Conservation (phyloP, 2,888 invertebrate species). For the Byasa hedistus region DNA sequence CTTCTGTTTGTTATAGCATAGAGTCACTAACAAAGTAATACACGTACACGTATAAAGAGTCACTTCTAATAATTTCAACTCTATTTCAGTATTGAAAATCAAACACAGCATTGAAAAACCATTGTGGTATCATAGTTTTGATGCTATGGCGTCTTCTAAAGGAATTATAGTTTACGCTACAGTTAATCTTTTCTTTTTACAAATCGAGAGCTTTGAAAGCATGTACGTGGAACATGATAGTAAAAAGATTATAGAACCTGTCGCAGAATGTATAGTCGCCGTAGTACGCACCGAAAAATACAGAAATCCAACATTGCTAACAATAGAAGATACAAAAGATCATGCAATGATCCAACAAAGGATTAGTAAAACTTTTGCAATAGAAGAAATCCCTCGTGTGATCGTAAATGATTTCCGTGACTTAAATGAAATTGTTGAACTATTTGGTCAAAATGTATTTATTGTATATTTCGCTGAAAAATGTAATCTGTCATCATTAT, state of each 20-base stretch:
- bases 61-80: constrained; percentile 2
- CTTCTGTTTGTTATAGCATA: not conserved
- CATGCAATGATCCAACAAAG: not conserved
- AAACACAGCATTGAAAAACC: constrained; percentile 1
- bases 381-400: constrained; percentile 5
- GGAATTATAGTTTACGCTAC: not conserved
- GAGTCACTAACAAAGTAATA: not conserved
- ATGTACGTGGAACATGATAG: not conserved
- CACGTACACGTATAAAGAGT: not conserved
- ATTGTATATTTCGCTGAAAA: constrained; percentile 39
- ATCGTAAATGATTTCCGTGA: constrained; percentile 5
- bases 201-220: not conserved
- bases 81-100: not conserved
- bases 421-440: not conserved
- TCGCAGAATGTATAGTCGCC: constrained; percentile 14
- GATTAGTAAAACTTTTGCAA: constrained; percentile 7
- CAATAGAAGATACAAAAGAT: not conserved
- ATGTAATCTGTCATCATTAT: constrained; percentile 35
- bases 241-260: not conserved
- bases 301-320: constrained; percentile 13
- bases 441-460: constrained; percentile 32
- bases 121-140: not conserved
- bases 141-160: constrained; percentile 6
- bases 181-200: not conserved
- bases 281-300: not conserved